Evolutionary conservation across 2,888 invertebrate species (phyloP).

Genomic region (Torymus tubicola): DNA sequence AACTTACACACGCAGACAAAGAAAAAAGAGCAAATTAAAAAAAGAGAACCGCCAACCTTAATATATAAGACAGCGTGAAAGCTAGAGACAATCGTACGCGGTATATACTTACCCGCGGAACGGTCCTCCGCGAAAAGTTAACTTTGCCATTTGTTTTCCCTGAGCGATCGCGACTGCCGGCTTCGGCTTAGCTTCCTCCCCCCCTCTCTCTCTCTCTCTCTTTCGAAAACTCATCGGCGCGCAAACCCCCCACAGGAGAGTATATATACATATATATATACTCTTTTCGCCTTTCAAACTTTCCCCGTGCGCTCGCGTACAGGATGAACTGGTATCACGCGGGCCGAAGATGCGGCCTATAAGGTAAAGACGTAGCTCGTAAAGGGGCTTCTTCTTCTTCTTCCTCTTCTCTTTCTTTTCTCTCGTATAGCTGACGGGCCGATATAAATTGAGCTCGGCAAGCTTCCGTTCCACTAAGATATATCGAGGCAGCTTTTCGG

Average conservation of each 20-base stretch:
- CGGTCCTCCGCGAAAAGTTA: slow-evolving; percentile 32
- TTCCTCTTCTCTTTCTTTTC: no score
- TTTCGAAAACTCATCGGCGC: slow-evolving; percentile 2
- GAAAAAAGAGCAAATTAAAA: no score
- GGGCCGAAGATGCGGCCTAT: no score
- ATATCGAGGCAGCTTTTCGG: slow-evolving; percentile 69
- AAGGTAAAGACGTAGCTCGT: slow-evolving; percentile 67
- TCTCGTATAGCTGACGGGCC: slow-evolving; percentile 72
- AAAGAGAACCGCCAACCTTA: no score
- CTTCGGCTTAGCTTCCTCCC: slow-evolving; percentile 12
- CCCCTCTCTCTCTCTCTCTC: no score
- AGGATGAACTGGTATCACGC: background rate
- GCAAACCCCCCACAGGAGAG: slow-evolving; percentile 4
- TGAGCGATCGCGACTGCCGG: slow-evolving; percentile 60
- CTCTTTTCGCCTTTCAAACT: background rate
- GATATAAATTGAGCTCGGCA: slow-evolving; percentile 76
- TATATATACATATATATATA: no score
- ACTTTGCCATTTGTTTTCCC: slow-evolving; percentile 59
- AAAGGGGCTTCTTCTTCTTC: slow-evolving; percentile 74
- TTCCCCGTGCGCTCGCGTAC: background rate
- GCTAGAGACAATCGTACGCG: no score
- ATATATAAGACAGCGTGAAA: no score
- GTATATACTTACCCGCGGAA: no score
- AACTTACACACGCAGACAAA: no score
- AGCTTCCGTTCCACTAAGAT: slow-evolving; percentile 67